Conservation (phyloP, 35 echinoderm and acorn worm genomes). For the Ophiothrix spiculata region DNA sequence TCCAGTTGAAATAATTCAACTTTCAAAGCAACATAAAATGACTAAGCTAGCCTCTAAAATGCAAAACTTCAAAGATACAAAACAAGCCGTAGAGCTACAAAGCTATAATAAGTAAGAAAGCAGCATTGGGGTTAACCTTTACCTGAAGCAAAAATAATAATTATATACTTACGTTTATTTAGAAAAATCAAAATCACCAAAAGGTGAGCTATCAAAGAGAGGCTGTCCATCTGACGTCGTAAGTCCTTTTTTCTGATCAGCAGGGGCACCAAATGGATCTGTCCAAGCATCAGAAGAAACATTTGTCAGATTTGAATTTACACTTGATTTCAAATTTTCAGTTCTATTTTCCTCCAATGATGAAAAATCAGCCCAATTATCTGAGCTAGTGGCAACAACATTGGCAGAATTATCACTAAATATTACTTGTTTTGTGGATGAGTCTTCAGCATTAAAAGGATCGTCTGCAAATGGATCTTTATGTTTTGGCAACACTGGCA, state of each 20-base stretch:
- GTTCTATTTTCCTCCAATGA: not conserved
- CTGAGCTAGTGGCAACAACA: not conserved
- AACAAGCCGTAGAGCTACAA: no score
- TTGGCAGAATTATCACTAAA: not conserved
- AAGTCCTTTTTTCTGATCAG: not conserved
- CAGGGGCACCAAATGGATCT: not conserved
- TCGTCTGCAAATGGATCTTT: slow-evolving; percentile 2
- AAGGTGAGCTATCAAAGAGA: not conserved
- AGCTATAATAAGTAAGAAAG: no score
- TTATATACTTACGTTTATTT: not conserved
- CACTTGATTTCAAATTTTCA: not conserved
- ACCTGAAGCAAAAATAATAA: no score
- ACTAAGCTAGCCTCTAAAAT: no score
- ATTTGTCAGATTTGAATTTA: not conserved
- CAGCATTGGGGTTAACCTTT: no score
- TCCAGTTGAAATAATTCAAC: no score
- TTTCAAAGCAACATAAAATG: no score
- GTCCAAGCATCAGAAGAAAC: slow-evolving; percentile 7
- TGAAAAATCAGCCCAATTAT: not conserved
- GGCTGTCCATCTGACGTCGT: slow-evolving; percentile 1
- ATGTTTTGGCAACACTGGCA: not conserved
- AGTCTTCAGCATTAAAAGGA: not conserved
- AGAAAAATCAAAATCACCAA: slow-evolving; percentile 10
- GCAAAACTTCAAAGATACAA: no score
- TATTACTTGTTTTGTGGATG: not conserved